These are phyloP conservation scores for Phalacrocorax brasilianus DNA, from an alignment of 2,113 vertebrate genomes.

Conservation along the genomic window DNA sequence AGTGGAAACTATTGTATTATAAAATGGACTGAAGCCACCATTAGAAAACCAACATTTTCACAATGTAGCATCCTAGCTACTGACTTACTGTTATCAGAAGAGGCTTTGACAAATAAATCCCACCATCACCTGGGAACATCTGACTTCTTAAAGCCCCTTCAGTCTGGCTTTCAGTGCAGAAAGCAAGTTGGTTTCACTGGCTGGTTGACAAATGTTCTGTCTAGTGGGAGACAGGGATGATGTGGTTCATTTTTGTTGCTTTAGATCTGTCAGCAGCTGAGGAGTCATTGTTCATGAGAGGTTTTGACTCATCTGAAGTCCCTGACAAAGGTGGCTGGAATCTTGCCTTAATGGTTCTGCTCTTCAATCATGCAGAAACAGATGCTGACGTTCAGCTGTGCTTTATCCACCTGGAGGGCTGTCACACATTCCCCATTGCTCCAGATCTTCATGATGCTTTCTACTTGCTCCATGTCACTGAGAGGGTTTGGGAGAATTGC, in stretches of 20 bases:
- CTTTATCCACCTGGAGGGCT: neutral
- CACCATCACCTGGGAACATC: slow-evolving; percentile 47
- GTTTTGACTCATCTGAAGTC: slow-evolving; percentile 51
- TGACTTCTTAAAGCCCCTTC: slow-evolving; percentile 37
- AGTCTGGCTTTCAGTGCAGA: slow-evolving; percentile 10
- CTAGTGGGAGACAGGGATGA: slow-evolving; percentile 4
- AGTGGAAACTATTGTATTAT: neutral
- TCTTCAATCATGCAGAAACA: slow-evolving; percentile 32
- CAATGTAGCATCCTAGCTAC: neutral
- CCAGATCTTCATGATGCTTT: neutral
- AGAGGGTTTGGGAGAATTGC: neutral
- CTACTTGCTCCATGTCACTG: neutral
- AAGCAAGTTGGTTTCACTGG: slow-evolving; percentile 37
- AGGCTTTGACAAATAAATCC: slow-evolving; percentile 51
- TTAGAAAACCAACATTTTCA: neutral
- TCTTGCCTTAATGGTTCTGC: slow-evolving; percentile 9
- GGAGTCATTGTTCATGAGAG: slow-evolving; percentile 36
- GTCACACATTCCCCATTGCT: neutral
- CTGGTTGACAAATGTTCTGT: slow-evolving; percentile 52
- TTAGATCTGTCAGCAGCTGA: slow-evolving; percentile 61
- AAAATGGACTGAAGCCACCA: neutral
- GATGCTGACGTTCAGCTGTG: neutral
- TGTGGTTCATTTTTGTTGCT: slow-evolving; percentile 40
- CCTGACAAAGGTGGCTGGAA: slow-evolving; percentile 51
- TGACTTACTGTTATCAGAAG: neutral